Evolutionary conservation across 2,113 vertebrate genomes (phyloP), one percentile per base, ranked within the genome.

Genomic region (Eonycteris spelaea): DNA sequence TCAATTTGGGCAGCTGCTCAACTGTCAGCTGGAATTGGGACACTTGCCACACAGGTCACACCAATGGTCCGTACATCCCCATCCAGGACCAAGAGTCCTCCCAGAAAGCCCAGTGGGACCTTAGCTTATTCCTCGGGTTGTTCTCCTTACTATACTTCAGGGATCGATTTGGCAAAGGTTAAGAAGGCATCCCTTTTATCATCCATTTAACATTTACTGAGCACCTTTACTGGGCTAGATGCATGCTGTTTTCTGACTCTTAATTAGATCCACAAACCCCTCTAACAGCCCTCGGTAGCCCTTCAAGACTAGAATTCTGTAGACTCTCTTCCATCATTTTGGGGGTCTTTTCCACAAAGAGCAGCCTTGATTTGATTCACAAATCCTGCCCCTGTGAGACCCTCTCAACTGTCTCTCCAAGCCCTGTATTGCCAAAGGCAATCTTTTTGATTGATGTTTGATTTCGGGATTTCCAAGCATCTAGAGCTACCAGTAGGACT

Each of bases 341-440:
- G 12, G 57, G 35, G 26, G 4, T 19, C 48, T 63, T 80, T 79
- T 40, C 30, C 1, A 61, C 35, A 57, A 71, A 63, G 30, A 68
- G 21, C 26, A 33, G 18, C 75, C 59, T 90, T 85, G 71, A 65
- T 55, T 87, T 63, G 43, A 59, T 80, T 91, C 77, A 75, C 85
- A 90, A 9, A 38, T 21, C 45, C 73, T 75, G 28, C 38, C 21
- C 35, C 45, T 0, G 5, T 33, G 38, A 71, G 51, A 48, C 57
- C 65, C 19, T 79, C 82, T 68, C 33, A 55, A 13, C 45, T 43
- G 12, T 45, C 51, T 7, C 2, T 65, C 28, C 14, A 67, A 84
- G n/a, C 45, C 45, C 35, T 18, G 1, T 43, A 33, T 40, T 77
- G 90, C 79, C 77, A 43, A 96, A 53, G 40, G 59, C 30, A 45